These are phyloP conservation scores for Pollenia angustigena DNA, from an alignment of 2,888 invertebrate species.

Conservation along the genomic window DNA sequence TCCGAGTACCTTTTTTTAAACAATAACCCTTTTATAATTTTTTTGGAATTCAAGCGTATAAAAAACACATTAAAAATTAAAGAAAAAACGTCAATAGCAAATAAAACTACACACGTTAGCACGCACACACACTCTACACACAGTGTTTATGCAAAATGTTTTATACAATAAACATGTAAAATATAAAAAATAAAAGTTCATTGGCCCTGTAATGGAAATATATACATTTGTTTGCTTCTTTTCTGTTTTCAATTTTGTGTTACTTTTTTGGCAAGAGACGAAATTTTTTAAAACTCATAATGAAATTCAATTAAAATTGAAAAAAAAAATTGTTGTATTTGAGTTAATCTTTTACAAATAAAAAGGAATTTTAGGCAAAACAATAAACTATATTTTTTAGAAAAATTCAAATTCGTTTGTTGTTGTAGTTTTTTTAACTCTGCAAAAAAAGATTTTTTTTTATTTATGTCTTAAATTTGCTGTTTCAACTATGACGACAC, in stretches of 20 bases:
- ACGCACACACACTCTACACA: slow-evolving; percentile 30
- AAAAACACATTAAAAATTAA: neutral
- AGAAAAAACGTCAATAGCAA: slow-evolving; percentile 14
- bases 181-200: slow-evolving; percentile 67
- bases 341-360: neutral
- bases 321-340: neutral
- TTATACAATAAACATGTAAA: slow-evolving; percentile 61
- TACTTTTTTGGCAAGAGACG: slow-evolving; percentile 56
- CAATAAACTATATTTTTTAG: neutral
- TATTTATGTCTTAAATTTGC: neutral
- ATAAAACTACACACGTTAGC: slow-evolving; percentile 38
- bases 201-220: slow-evolving; percentile 63
- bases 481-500: slow-evolving; percentile 30
- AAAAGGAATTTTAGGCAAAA: neutral
- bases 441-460: neutral
- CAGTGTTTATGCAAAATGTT: slow-evolving; percentile 45
- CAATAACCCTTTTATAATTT: neutral
- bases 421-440: neutral
- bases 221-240: neutral
- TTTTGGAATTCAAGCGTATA: neutral
- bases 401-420: slow-evolving; percentile 1
- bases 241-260: slow-evolving; percentile 12
- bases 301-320: too few species aligned
- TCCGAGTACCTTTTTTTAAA: neutral
- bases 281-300: slow-evolving; percentile 28